Evolutionary conservation across 2,113 vertebrate species (phyloP), one percentile per base, ranked within the genome.

Genomic region (Ursus arctos): DNA sequence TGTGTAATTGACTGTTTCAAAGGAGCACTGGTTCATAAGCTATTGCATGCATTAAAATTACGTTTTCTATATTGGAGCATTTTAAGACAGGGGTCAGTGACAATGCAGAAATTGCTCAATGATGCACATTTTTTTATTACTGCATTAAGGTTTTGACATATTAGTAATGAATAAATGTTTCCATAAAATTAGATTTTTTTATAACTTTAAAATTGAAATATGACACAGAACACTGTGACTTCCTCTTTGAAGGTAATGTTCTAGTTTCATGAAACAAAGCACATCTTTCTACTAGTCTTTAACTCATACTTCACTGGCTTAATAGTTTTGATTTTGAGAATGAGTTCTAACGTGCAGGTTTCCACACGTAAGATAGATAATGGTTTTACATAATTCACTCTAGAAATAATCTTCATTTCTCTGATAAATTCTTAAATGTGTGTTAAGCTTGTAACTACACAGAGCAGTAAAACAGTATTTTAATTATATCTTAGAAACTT

Each of bases 1-100:
- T 99, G 99, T 99, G 99, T 99, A 99, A 99, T 99, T 99, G 99
- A 99, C 99, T 99, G 99, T 99, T 99, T 98, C 99, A 98, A 99
- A 99, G 99, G 99, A 99, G 99, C 99, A 99, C 98, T 99, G 98
- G 99, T 99, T 99, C 98, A 99, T 99, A 98, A 99, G 99, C 98
- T 99, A 99, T 99, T 99, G 99, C 98, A 98, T 99, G 98, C 99
- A 99, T 99, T 99, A 99, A 99, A 99, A 99, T 99, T 98, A 99
- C 99, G 98, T 98, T 99, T 99, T 99, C 99, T 99, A 99, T 99
- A 99, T 99, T 99, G 99, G 98, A 98, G 99, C 99, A 99, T 99
- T 99, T 98, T 98, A 99, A 99, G 99, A 99, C 99, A 99, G 98
- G 99, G 99, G 99, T 99, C 99, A 99, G 99, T 98, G 99, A 99